Percentiles rank a stretch among this genome's conserved stretches.
phyloP scores from a whole-genome alignment of 2,888 invertebrate species.

The Drosophila borborema region DNA sequence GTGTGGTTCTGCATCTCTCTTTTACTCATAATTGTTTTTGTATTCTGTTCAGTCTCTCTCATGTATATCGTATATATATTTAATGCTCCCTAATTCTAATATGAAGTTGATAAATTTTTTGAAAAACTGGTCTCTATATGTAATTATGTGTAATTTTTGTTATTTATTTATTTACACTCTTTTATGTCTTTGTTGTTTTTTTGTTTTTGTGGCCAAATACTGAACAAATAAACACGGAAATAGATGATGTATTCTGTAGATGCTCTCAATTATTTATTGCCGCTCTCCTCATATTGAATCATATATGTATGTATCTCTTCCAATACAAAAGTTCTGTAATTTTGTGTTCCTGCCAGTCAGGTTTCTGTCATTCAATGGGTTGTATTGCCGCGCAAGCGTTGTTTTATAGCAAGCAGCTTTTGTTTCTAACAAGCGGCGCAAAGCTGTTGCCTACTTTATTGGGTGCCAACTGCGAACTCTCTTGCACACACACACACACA shows the following conservation, averaged over 20 bases:
- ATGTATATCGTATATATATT: not conserved
- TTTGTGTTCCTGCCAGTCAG: conserved; percentile 4
- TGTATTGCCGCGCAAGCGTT: not conserved
- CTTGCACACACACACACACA: conserved; percentile 2
- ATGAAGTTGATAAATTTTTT: conserved; percentile 1
- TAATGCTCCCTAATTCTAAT: conserved; percentile 4
- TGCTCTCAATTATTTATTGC: conserved; percentile 13
- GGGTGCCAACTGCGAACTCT: conserved; percentile 2
- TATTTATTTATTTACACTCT: not conserved
- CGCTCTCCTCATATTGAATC: no score
- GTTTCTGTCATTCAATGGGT: conserved; percentile 20
- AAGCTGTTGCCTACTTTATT: conserved; percentile 15
- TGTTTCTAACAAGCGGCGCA: conserved; percentile 10
- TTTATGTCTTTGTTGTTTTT: not conserved
- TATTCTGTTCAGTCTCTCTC: conserved; percentile 1
- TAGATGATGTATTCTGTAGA: not conserved
- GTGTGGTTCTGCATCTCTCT: not conserved
- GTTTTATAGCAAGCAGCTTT: conserved; percentile 22
- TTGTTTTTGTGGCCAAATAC: not conserved
- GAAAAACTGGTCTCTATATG: conserved; percentile 4
- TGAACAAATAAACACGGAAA: conserved; percentile 8
- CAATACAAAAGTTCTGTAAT: not conserved
- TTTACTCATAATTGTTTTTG: conserved; percentile 9
- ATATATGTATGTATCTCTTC: no score
- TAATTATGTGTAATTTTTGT: not conserved